Evolutionary conservation across 2,797 vertebrate genomes (phyloP), one percentile per base, ranked within the genome.

Genomic region (Champsocephalus esox): DNA sequence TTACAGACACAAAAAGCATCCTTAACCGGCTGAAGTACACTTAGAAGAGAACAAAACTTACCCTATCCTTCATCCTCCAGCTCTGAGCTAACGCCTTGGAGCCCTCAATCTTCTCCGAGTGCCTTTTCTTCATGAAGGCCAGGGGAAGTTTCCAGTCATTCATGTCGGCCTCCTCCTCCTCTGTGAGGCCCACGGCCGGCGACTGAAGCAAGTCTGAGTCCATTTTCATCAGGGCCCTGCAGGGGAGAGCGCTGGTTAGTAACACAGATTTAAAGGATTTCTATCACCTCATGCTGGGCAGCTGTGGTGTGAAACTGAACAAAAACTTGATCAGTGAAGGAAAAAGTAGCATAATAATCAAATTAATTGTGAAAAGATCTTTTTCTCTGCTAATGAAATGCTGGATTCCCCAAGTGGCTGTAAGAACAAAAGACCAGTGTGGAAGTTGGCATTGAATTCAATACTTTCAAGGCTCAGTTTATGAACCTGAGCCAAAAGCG

Each of bases 51-150:
- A 73, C 44, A 67, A 3, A 49, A 66, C 73, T 96, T 92, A 99
- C 98, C 96, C 98, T 94, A 92, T 99, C 98, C 91, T 99, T 99
- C 98, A 99, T 99, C 90, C 98, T 96, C 98, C 98, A 99, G 93
- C 98, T 99, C 95, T 99, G 98, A 0, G 98, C 97, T 68, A 99
- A 89, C 1, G 97, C 98, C 77, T 99, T 99, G 89, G 97, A 99
- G 88, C 98, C 98, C 79, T 99, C 98, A 1, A 99, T 99, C 89
- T 99, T 99, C 94, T 99, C 98, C 1, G 95, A 96, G 86, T 99
- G 98, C 16, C 98, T 93, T 65, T 99, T 99, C 91, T 99, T 99
- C 97, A 98, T 98, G 77, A 99, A 99, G 85, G 98, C 96, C 91
- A 99, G 88, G 1, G 97, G 97, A 86, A 99, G 88, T 85, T 98